Evolutionary conservation across 2,113 vertebrate species (phyloP).

Genomic region (Neolamprologus tretocephalus): DNA sequence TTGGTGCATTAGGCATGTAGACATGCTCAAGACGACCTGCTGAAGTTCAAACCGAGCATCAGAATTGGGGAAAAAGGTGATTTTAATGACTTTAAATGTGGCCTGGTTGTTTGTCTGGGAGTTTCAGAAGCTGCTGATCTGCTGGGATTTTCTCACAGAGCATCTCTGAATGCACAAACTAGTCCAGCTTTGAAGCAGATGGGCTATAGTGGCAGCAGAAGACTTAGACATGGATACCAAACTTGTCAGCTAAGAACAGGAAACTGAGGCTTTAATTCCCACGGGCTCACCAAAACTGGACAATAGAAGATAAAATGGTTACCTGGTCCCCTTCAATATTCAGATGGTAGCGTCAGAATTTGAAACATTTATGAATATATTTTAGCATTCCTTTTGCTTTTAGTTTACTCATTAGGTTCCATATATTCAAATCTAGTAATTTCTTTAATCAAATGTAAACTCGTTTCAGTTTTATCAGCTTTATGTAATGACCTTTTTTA

Average conservation of each 20-base stretch:
- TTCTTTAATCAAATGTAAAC: neutral
- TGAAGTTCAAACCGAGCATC: neutral
- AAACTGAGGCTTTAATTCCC: neutral
- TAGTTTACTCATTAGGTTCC: neutral
- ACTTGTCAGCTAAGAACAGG: neutral
- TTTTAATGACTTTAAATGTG: neutral
- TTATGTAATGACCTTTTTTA: neutral
- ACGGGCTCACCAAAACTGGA: neutral
- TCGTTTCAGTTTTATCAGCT: neutral
- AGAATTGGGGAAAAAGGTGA: neutral
- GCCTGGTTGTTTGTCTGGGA: neutral
- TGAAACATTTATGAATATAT: neutral
- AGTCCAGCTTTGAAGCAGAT: neutral
- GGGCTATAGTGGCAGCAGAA: neutral
- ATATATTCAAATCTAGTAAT: neutral
- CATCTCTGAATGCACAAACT: neutral
- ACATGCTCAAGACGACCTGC: neutral
- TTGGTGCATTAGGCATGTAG: neutral
- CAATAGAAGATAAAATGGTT: neutral
- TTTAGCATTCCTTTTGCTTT: neutral
- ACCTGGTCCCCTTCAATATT: neutral
- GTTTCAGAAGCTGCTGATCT: neutral
- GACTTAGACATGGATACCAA: neutral
- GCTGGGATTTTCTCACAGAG: neutral
- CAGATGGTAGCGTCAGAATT: neutral